Evolutionary conservation across 2,113 vertebrate genomes (phyloP).

Genomic region (Equus przewalskii): DNA sequence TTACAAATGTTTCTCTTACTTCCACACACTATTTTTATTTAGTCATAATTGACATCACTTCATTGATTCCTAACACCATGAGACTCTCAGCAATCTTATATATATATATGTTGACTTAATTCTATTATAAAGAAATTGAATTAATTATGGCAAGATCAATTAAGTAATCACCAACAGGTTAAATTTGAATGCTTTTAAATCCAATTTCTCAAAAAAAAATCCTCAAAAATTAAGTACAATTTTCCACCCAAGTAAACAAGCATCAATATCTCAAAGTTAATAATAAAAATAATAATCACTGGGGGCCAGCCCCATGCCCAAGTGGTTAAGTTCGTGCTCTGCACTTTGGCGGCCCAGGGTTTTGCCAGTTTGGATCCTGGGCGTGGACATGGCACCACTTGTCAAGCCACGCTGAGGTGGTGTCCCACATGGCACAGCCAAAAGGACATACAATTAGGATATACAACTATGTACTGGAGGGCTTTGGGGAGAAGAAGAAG

Average conservation of each 20-base stretch:
- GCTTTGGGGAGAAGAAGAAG: no score
- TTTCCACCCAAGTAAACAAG: constrained; percentile 20
- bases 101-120: background rate
- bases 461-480: no score
- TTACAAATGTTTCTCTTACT: background rate
- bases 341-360: no score
- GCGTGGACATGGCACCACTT: no score
- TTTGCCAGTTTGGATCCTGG: no score
- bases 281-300: constrained; percentile 1
- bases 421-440: no score
- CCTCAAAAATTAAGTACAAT: background rate
- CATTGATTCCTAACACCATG: background rate
- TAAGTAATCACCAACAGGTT: background rate
- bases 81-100: background rate
- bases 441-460: no score
- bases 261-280: background rate
- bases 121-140: background rate
- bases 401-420: no score
- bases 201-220: background rate
- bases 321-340: no score
- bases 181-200: constrained; percentile 9
- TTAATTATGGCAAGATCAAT: constrained; percentile 30
- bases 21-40: background rate
- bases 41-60: background rate
- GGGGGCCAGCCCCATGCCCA: no score